Base-by-base conservation (phyloP, 2,113 vertebrate species). In the Chascanopsetta lugubris region DNA sequence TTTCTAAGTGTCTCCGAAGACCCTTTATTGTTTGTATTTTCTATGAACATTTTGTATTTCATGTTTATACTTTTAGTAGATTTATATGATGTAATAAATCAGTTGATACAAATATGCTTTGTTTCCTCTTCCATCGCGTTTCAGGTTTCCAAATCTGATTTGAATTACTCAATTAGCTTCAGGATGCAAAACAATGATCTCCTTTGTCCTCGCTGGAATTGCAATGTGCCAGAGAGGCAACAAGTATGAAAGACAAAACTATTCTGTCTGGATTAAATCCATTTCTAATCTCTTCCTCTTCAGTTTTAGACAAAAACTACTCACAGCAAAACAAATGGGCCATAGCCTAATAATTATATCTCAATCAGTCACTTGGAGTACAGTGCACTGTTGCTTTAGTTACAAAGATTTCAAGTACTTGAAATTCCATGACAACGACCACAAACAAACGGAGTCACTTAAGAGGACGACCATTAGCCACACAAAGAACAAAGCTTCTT, bases 51-150 rank as follows among this genome's bases (percentile, higher is more conserved):
- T 90, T 89, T 89, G 73, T 88, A 87, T 73, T 79, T 62, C 36
- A 65, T 85, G 85, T 90, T 87, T 88, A 79, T 88, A 88, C 74
- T 82, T 85, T 85, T 88, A 77, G 59, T 88, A 88, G 72, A 87
- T 89, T 87, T 89, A 79, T 87, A 88, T 82, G 65, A 77, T 80
- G 75, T 77, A 90, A 88, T 91, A 89, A 91, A 90, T 46, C 64
- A 42, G 20, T 61, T 70, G 46, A 80, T 75, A 56, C 48, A 82
- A 72, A 70, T n/a, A n/a, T n/a, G n/a, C n/a, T n/a, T n/a, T n/a
- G n/a, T n/a, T n/a, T n/a, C n/a, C n/a, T n/a, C n/a, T n/a, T n/a
- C n/a, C n/a, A n/a, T n/a, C n/a, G n/a, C n/a, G n/a, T n/a, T n/a
- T n/a, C n/a, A n/a, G n/a, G 11, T 3, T 45, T 21, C 18, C 1